Conservation (phyloP, 2,113 vertebrate genomes). For the Ariopsis seemanni region DNA sequence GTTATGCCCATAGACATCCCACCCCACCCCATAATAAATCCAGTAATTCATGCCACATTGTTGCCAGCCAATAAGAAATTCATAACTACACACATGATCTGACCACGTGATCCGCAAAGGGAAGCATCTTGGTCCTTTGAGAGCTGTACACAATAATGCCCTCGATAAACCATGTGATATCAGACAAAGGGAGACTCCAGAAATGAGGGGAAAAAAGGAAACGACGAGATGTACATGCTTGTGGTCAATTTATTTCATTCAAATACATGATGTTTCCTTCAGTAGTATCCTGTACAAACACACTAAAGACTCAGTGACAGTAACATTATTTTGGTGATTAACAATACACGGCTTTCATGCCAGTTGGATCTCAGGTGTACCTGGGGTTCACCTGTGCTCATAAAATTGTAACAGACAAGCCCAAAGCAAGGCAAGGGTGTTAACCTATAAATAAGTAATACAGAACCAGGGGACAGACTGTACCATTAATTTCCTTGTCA, state of each 20-base stretch:
- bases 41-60: constrained; percentile 47
- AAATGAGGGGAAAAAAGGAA: constrained; percentile 18
- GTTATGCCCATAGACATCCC: constrained; percentile 30
- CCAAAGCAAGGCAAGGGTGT: constrained; percentile 34
- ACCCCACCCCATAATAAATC: constrained; percentile 16
- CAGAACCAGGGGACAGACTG: constrained; percentile 42
- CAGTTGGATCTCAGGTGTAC: constrained; percentile 6
- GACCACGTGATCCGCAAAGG: constrained; percentile 68
- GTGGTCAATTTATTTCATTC: constrained; percentile 58
- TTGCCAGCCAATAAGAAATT: constrained; percentile 60
- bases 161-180: constrained; percentile 63
- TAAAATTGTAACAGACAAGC: constrained; percentile 15
- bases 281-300: background rate
- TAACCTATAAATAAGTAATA: constrained; percentile 54
- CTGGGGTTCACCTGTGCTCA: constrained; percentile 50
- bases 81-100: constrained; percentile 63
- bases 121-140: constrained; percentile 63
- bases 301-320: background rate
- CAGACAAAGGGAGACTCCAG: constrained; percentile 49
- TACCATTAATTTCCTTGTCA: constrained; percentile 57
- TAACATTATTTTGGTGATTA: background rate
- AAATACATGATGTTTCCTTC: constrained; percentile 53
- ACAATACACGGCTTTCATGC: background rate
- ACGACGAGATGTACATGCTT: constrained; percentile 2
- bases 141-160: constrained; percentile 65